These are phyloP conservation scores for Eupithecia dodoneata DNA, from an alignment of 2,888 invertebrate genomes.

Conservation along the genomic window DNA sequence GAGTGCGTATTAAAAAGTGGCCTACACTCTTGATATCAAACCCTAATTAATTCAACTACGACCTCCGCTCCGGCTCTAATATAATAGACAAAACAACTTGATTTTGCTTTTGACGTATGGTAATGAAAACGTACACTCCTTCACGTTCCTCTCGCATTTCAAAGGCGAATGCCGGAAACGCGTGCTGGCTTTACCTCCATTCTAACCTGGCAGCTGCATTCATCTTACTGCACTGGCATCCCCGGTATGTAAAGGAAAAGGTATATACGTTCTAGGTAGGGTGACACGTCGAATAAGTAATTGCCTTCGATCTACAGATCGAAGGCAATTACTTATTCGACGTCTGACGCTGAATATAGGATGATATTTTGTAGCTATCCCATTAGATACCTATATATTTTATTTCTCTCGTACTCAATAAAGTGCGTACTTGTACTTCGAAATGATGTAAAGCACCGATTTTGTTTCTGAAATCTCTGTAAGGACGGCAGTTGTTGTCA, in stretches of 20 bases:
- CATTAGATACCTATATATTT: too few relatives aligned
- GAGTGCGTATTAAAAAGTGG: too few relatives aligned
- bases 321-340: not conserved
- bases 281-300: too few relatives aligned
- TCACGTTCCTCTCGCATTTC: conserved; percentile 26
- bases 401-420: too few relatives aligned
- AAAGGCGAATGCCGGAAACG: conserved; percentile 30
- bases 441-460: not conserved
- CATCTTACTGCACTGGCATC: conserved; percentile 6
- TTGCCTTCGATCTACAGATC: not conserved
- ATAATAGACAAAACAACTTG: not conserved
- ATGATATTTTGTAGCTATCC: not conserved
- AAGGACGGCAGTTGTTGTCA: too few relatives aligned
- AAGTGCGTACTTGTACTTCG: not conserved
- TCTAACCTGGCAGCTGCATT: conserved; percentile 22
- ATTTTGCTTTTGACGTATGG: not conserved
- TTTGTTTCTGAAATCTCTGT: not conserved
- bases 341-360: not conserved
- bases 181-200: conserved; percentile 25
- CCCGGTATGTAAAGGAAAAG: conserved; percentile 19
- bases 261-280: not conserved
- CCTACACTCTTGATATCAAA: too few relatives aligned
- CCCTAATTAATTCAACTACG: not conserved
- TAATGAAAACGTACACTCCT: conserved; percentile 12
- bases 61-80: not conserved